Evolutionary conservation across 2,797 vertebrate genomes (phyloP).

Genomic region (Crocidura indochinensis): DNA sequence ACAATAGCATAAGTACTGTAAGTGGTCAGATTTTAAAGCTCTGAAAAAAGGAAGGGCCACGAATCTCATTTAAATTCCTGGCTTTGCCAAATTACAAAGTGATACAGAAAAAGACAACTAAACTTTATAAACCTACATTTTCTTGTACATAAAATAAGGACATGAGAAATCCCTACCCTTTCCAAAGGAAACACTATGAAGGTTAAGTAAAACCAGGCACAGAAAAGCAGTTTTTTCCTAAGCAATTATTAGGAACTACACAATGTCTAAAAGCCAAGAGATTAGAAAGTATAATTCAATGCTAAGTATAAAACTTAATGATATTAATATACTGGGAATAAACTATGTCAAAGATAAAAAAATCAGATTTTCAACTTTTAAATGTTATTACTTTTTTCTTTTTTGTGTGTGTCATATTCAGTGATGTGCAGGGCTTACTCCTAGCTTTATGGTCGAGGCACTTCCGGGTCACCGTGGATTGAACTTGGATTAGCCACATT

Average conservation of each 20-base stretch:
- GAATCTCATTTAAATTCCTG: not conserved
- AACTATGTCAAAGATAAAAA: conserved; percentile 56
- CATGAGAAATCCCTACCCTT: conserved; percentile 42
- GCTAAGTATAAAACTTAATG: conserved; percentile 58
- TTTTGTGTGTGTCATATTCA: no score
- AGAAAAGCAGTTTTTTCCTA: conserved; percentile 55
- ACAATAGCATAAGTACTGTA: no score
- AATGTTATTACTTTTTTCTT: not conserved
- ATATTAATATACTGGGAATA: conserved; percentile 28
- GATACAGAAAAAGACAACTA: conserved; percentile 45
- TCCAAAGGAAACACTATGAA: conserved; percentile 52
- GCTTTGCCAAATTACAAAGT: conserved; percentile 31
- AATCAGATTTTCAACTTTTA: conserved; percentile 53
- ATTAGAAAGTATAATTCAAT: conserved; percentile 62
- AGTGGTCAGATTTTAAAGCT: no score
- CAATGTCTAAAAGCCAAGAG: conserved; percentile 44
- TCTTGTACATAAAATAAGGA: conserved; percentile 62
- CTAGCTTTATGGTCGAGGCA: no score
- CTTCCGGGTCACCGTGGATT: no score
- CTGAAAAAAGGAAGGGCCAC: not conserved
- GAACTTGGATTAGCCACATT: no score
- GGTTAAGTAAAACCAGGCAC: conserved; percentile 53
- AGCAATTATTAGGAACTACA: conserved; percentile 50
- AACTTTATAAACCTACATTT: conserved; percentile 47
- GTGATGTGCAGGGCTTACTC: no score